Percentiles rank a stretch among this genome's conserved stretches.
Conservation (phyloP, 1,140 invertebrate species). For the Halyomorpha halys region DNA sequence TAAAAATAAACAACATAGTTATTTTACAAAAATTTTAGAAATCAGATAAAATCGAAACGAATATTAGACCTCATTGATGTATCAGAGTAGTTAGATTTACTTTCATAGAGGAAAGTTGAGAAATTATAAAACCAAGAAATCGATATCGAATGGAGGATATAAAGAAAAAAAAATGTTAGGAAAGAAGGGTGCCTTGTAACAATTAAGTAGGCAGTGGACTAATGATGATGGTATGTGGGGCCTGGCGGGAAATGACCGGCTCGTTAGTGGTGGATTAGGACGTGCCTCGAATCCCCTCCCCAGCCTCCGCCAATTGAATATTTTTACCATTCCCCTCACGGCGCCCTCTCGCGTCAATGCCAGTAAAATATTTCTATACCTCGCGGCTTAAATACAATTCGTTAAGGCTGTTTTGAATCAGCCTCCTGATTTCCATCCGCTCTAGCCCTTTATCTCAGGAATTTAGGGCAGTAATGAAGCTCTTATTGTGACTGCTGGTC, state of each 20-base stretch:
- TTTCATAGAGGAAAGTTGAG: too few relatives aligned
- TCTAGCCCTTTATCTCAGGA: too few relatives aligned
- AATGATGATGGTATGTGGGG: constrained; percentile 7
- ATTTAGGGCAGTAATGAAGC: too few relatives aligned
- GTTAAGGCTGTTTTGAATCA: constrained; percentile 15
- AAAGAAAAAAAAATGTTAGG: too few relatives aligned
- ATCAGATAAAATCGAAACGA: too few relatives aligned
- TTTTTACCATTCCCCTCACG: constrained; percentile 19
- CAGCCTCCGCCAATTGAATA: constrained; percentile 12
- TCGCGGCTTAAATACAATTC: constrained; percentile 15
- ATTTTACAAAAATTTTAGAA: too few relatives aligned
- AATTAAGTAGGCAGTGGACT: constrained; percentile 5
- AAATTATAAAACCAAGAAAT: too few relatives aligned
- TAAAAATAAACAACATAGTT: too few relatives aligned
- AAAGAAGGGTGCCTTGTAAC: constrained; percentile 6
- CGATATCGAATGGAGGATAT: too few relatives aligned
- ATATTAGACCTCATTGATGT: too few relatives aligned
- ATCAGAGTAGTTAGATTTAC: too few relatives aligned
- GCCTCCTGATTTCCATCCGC: constrained; percentile 10
- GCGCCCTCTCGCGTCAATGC: not conserved
- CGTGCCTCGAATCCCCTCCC: constrained; percentile 1
- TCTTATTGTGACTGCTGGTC: too few relatives aligned
- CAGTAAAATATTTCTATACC: constrained; percentile 13
- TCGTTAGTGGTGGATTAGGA: constrained; percentile 18
- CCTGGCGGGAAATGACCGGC: not conserved